Conservation (phyloP, 2,113 vertebrate species). For the Ammodytes marinus region DNA sequence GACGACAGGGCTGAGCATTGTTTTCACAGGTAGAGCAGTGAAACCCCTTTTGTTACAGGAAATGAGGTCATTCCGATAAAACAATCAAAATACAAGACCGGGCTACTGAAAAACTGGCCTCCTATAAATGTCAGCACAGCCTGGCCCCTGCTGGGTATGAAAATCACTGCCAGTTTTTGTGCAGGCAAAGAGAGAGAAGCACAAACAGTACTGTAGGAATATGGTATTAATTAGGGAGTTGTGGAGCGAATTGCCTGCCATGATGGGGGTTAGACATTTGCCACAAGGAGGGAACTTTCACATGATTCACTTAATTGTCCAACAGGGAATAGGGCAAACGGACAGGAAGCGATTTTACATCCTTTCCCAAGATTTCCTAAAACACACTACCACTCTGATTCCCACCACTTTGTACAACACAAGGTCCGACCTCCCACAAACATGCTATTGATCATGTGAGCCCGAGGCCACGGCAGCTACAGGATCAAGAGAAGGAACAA, state of each 20-base stretch:
- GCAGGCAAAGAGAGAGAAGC: slow-evolving; percentile 15
- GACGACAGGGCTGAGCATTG: slow-evolving; percentile 50
- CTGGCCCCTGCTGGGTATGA: slow-evolving; percentile 38
- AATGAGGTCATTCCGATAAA: slow-evolving; percentile 66
- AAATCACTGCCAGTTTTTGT: slow-evolving; percentile 26
- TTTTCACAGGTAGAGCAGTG: slow-evolving; percentile 75
- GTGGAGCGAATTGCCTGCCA: slow-evolving; percentile 25
- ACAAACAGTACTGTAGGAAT: slow-evolving; percentile 27
- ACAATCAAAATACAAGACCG: slow-evolving; percentile 24
- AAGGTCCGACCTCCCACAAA: slow-evolving; percentile 25
- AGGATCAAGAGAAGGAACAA: slow-evolving; percentile 2
- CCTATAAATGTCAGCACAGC: slow-evolving; percentile 30
- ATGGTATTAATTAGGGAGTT: slow-evolving; percentile 59
- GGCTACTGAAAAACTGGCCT: slow-evolving; percentile 44
- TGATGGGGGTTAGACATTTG: slow-evolving; percentile 44
- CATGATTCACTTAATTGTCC: slow-evolving; percentile 73
- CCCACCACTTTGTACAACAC: slow-evolving; percentile 35
- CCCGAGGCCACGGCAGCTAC: slow-evolving; percentile 28
- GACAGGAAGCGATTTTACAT: slow-evolving; percentile 73
- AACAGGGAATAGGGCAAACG: slow-evolving; percentile 51
- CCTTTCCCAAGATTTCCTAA: slow-evolving; percentile 72
- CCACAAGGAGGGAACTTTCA: slow-evolving; percentile 61
- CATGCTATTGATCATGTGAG: slow-evolving; percentile 35
- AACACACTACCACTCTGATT: slow-evolving; percentile 35
- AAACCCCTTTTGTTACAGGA: slow-evolving; percentile 59